These are phyloP conservation scores for Lepeophtheirus salmonis DNA, from an alignment of 1,140 invertebrate species.

Conservation along the genomic window DNA sequence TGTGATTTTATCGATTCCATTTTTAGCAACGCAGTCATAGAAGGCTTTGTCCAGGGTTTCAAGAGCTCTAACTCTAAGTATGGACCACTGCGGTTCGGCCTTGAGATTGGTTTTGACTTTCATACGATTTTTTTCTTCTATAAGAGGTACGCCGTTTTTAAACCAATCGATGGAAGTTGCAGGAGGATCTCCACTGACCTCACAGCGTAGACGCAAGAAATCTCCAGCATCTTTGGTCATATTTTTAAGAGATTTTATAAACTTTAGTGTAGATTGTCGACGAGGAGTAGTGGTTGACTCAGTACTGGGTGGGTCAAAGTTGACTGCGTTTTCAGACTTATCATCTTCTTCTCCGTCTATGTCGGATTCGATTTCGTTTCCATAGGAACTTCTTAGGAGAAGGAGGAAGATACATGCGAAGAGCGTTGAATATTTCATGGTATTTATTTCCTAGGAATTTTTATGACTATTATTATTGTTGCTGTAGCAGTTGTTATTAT, in stretches of 20 bases:
- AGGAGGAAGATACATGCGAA: too few species aligned
- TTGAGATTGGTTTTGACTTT: slow-evolving; percentile 28
- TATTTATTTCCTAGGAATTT: too few species aligned
- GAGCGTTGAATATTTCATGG: too few species aligned
- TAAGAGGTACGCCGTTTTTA: slow-evolving; percentile 41
- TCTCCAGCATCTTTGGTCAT: slow-evolving; percentile 41
- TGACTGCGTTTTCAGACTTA: background rate
- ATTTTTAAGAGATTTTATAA: slow-evolving; percentile 34
- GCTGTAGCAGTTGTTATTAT: too few species aligned
- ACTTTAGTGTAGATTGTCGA: slow-evolving; percentile 22
- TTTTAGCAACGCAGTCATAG: slow-evolving; percentile 45
- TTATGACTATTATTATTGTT: too few species aligned
- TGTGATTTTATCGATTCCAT: slow-evolving; percentile 37
- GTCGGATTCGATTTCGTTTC: too few species aligned
- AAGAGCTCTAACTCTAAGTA: slow-evolving; percentile 38
- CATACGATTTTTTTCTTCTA: slow-evolving; percentile 32
- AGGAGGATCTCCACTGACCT: slow-evolving; percentile 41
- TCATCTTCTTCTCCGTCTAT: background rate
- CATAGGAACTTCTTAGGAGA: too few species aligned
- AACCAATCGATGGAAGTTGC: slow-evolving; percentile 40
- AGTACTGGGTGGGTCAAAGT: background rate
- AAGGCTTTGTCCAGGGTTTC: slow-evolving; percentile 45
- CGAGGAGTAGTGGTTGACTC: background rate
- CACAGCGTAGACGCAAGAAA: slow-evolving; percentile 40
- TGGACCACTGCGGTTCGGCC: slow-evolving; percentile 26